Base-by-base conservation (phyloP, 2,888 invertebrate species). In the Oegoconia quadripuncta region DNA sequence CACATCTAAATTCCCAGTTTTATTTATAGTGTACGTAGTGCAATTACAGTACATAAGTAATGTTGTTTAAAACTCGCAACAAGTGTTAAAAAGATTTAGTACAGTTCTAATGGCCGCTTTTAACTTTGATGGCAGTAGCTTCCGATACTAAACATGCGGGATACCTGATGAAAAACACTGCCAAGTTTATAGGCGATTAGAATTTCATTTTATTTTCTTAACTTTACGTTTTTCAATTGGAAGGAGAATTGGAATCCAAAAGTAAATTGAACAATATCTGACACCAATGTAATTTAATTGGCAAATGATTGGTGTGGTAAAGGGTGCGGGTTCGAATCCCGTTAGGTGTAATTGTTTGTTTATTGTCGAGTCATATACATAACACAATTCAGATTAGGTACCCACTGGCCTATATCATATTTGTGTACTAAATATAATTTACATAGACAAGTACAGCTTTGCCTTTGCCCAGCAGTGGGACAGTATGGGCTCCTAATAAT, bases 81-180 rank as follows among this genome's bases (percentile, higher is more conserved):
- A 55, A 60, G 55, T 55, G 64, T 65, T 59, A 62, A 59, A 56
- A 54, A 68, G 65, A 70, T 70, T 72, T 70, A 74, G 55, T 45
- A 51, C 34, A 44, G 49, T 57, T 68, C 61, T 71, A 73, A 72
- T 66, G 64, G 50, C 52, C 55, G 53, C 63, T 55, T 64, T 63
- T 64, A 71, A 63, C 60, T 67, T 63, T 63, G 59, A 65, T 60
- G 59, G 59, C 54, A 54, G 44, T 42, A 53, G 57, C 61, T 70
- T 64, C 55, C 60, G 57, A 68, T 62, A 59, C 54, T 64, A 64
- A 66, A 64, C 60, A 53, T 54, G 49, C 46, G 45, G 44, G 40
- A 45, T 44, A 56, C 45, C 55, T 55, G 50, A 46, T 47, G 44
- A 50, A 47, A 41, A 51, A 50, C 48, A 52, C 44, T 45, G 50